These are phyloP conservation scores for Nestor notabilis DNA, from an alignment of 2,113 vertebrate genomes.

Conservation along the genomic window DNA sequence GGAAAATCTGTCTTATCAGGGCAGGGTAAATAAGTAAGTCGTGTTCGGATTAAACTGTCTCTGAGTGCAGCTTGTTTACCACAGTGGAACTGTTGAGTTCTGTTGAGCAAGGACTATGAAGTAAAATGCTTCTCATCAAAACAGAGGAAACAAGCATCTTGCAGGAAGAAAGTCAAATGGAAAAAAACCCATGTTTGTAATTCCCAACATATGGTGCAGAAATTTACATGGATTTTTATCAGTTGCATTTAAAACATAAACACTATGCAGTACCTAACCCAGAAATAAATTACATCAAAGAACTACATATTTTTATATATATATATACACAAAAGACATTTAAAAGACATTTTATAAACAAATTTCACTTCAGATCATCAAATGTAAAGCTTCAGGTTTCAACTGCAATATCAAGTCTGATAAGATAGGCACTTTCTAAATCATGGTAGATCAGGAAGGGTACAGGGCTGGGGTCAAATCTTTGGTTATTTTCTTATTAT, in stretches of 20 bases:
- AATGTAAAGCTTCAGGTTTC: background rate
- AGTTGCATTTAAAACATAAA: background rate
- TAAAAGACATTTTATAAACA: background rate
- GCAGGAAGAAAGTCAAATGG: background rate
- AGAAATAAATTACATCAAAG: conserved; percentile 15
- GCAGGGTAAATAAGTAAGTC: background rate
- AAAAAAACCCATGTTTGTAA: rapidly evolving
- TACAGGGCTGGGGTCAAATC: background rate
- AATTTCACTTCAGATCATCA: background rate
- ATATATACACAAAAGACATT: background rate
- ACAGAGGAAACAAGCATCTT: background rate
- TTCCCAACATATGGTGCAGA: background rate
- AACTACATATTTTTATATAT: background rate
- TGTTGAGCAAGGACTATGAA: background rate
- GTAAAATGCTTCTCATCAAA: background rate
- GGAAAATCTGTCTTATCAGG: background rate
- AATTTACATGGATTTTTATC: background rate
- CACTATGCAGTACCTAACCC: background rate
- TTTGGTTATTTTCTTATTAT: background rate
- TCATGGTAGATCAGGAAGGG: background rate
- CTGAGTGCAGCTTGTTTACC: background rate
- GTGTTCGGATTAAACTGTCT: background rate
- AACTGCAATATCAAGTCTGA: background rate
- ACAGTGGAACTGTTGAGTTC: background rate
- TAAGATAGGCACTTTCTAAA: background rate